Percentiles rank a stretch among this genome's conserved stretches.
phyloP scores from a whole-genome alignment of 2,113 vertebrate genomes.

The Xiphophorus couchianus region DNA sequence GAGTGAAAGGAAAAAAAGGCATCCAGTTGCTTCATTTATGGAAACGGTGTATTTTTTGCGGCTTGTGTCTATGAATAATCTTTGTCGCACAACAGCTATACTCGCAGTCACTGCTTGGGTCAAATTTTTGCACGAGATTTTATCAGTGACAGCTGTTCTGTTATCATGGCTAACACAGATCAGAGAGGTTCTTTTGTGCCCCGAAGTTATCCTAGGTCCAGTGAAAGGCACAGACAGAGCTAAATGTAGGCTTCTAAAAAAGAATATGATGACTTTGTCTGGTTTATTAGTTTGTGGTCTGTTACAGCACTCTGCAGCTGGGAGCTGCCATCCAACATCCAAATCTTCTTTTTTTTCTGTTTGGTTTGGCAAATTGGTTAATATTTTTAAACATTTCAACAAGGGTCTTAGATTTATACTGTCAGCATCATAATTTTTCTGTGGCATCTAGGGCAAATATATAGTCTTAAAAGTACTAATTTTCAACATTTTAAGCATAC shows the following conservation, averaged over 20 bases:
- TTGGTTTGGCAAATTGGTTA: slow-evolving; percentile 32
- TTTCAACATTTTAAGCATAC: too few species aligned
- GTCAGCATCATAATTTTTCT: not conserved
- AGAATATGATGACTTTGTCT: slow-evolving; percentile 65
- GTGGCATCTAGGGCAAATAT: not conserved
- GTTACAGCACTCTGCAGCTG: slow-evolving; percentile 13
- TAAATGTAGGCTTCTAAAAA: slow-evolving; percentile 44
- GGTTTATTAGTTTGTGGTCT: slow-evolving; percentile 57
- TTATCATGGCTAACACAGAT: slow-evolving; percentile 68
- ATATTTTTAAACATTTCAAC: slow-evolving; percentile 32
- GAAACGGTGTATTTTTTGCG: slow-evolving; percentile 91
- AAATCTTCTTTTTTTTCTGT: slow-evolving; percentile 7
- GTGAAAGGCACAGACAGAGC: slow-evolving; percentile 39
- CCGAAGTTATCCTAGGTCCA: slow-evolving; percentile 70
- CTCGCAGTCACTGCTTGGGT: slow-evolving; percentile 67
- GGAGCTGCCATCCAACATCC: slow-evolving; percentile 25
- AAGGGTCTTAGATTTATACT: not conserved
- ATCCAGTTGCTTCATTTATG: slow-evolving; percentile 84
- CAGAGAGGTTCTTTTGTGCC: slow-evolving; percentile 55
- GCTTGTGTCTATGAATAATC: slow-evolving; percentile 82
- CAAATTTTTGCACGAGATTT: slow-evolving; percentile 74
- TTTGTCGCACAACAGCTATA: not conserved
- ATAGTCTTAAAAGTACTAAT: too few species aligned
- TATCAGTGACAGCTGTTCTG: slow-evolving; percentile 69
- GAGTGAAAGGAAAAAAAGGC: slow-evolving; percentile 89